Base-by-base conservation (phyloP, 2,113 vertebrate species). In the Camelus bactrianus region DNA sequence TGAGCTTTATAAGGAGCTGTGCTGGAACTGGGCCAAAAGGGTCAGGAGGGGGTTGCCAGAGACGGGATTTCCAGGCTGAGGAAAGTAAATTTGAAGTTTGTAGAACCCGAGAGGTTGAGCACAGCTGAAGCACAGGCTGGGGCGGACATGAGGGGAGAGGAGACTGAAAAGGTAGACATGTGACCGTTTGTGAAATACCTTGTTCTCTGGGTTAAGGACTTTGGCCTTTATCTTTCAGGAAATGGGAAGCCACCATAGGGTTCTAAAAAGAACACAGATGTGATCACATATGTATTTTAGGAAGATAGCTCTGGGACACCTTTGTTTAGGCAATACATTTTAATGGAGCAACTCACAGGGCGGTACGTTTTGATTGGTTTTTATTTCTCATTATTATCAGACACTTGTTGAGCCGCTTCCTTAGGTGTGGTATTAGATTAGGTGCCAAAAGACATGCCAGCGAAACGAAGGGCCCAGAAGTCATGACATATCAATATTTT, bases 321-420 rank as follows among this genome's bases (percentile, higher is more conserved):
- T 79, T 82, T 69, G n/a, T 67, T 4, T 7, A 35, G 35, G 82
- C 42, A 85, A 79, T 50, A 32, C 26, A 22, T 84, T 87, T 94
- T 46, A 42, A 64, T 56, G 46, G 76, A 75, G 35, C 12, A 70
- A 64, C 15, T 70, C 20, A 46, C 6, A 22, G 54, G 35, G 50
- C 8, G 64, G 77, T 62, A 32, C 80, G 52, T 56, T 95, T 67
- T 83, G 46, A 28, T 32, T 77, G 6, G n/a, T 97, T 90, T 83
- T 83, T 62, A 56, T 38, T 38, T 16, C 19, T 75, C 11, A 52
- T 17, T 58, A 72, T 88, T 80, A 56, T 64, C 58, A 79, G 46
- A 42, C 22, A 67, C 84, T 56, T 94, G 22, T 16, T 60, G 30
- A 77, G 79, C 5, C 38, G 38, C 38, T 16, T 28, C 54, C 90